Conservation (phyloP, 2,888 invertebrate genomes). For the Xylophagus ater region DNA sequence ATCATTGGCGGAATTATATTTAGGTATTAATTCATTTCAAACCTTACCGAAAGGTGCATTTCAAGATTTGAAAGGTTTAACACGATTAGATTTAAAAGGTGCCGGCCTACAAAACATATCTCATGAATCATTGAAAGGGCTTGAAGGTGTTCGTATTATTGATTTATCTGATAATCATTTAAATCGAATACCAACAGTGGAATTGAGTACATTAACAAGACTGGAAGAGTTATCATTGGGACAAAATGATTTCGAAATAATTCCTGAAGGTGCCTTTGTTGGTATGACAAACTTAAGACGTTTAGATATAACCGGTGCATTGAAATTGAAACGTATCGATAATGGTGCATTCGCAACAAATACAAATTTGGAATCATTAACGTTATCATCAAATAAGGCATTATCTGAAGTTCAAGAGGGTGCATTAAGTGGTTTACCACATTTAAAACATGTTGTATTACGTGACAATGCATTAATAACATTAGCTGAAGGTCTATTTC, state of each 20-base stretch:
- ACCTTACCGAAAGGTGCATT: conserved; percentile 67
- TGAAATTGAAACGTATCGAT: conserved; percentile 58
- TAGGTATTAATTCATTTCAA: conserved; percentile 73
- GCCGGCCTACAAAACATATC: conserved; percentile 72
- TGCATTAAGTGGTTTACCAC: conserved; percentile 65
- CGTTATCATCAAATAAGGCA: conserved; percentile 66
- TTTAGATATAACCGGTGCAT: conserved; percentile 68
- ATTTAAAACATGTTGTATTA: conserved; percentile 62
- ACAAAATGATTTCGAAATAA: conserved; percentile 63
- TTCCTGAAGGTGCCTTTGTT: conserved; percentile 63
- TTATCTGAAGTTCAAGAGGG: conserved; percentile 62
- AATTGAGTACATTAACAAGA: conserved; percentile 56
- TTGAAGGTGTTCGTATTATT: conserved; percentile 62
- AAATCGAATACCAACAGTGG: conserved; percentile 60
- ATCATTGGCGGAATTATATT: conserved; percentile 70
- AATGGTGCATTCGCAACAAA: conserved; percentile 71
- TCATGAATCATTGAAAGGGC: conserved; percentile 61
- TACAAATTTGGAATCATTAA: conserved; percentile 65
- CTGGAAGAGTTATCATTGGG: conserved; percentile 73
- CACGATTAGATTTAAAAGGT: conserved; percentile 67
- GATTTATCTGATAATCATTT: conserved; percentile 73
- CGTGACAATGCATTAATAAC: conserved; percentile 67
- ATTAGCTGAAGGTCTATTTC: conserved; percentile 66
- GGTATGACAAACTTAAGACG: conserved; percentile 65
- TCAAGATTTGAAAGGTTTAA: conserved; percentile 59